Evolutionary conservation across 2,888 invertebrate genomes (phyloP), one percentile per base, ranked within the genome.

Genomic region (Phragmatobia fuliginosa): DNA sequence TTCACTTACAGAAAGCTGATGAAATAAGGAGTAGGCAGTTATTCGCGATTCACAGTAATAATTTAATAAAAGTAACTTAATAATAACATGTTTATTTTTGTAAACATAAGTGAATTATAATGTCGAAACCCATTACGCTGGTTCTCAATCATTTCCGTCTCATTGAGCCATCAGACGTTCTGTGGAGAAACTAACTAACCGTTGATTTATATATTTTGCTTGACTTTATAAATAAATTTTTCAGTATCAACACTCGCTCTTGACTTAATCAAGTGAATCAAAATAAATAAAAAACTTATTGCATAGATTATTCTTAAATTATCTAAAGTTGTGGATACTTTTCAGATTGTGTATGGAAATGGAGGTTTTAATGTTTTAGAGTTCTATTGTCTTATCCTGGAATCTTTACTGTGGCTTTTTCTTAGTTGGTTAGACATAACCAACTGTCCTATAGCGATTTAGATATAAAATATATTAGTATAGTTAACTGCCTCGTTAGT

Each of bases 141-240:
- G 33, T 25, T 33, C 36, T 61, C 60, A 61, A 36, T 61, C 60
- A 61, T 61, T 61, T 36, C 33, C 60, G 60, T 61, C 25, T 36
- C 60, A 61, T 16, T 61, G 36, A 61, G 11, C 60, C 60, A 36
- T 25, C 25, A 61, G 60, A 33, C n/a, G 32, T 61, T n/a, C 33
- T n/a, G 36, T n/a, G 33, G 33, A 36, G 33, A 61, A 61, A 36
- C 16, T 36, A 61, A 33, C 7, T 36, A 61, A 14, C 60, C 60
- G 60, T 61, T 7, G 49, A 49, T 49, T 49, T 49, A 49, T 49
- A n/a, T 49, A 49, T n/a, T 49, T 49, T n/a, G 10, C 49, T 49
- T 49, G n/a, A 10, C 49, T 2, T 25, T 49, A 21, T 25, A 49
- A 49, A 49, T 49, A 49, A 49, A 49, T 49, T n/a, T 2, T 49